A percentile compares a stretch with the other conserved stretches of the same genome.
Conservation (phyloP, 2,113 vertebrate genomes). For the Aphelocoma coerulescens region DNA sequence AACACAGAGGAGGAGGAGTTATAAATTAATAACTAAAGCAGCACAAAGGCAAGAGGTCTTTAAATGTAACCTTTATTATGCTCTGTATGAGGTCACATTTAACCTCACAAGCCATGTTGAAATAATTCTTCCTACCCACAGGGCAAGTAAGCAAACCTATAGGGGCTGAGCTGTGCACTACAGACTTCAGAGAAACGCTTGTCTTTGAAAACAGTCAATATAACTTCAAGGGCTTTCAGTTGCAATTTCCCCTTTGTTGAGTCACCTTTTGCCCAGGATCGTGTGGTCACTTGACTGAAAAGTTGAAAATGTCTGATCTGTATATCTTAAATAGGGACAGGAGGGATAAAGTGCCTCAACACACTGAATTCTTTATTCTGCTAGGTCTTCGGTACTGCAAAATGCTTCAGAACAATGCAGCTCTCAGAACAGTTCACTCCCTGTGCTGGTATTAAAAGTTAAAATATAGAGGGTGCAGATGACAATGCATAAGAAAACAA, state of each 20-base stretch:
- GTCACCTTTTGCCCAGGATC: not conserved
- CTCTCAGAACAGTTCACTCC: not conserved
- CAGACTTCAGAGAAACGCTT: not conserved
- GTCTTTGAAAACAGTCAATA: not conserved
- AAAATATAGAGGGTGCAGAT: conserved; percentile 36
- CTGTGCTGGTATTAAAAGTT: conserved; percentile 6
- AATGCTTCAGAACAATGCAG: not conserved
- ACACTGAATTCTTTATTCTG: not conserved
- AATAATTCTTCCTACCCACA: not conserved
- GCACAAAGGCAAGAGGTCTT: not conserved
- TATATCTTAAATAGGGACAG: not conserved
- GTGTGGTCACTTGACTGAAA: not conserved
- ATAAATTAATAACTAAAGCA: not conserved
- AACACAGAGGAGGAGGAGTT: not conserved
- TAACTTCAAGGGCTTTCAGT: not conserved
- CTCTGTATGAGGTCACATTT: not conserved
- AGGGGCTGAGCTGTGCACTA: not conserved
- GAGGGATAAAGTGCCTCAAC: not conserved
- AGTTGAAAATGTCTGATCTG: not conserved
- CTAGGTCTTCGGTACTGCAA: not conserved
- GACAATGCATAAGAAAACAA: conserved; percentile 38
- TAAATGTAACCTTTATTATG: not conserved
- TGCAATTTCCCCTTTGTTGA: not conserved
- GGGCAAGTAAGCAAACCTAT: not conserved
- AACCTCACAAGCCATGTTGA: not conserved